A percentile compares a stretch with the other conserved stretches of the same genome.
phyloP scores from a whole-genome alignment of 2,797 vertebrate genomes.

The Aphelocoma californica region DNA sequence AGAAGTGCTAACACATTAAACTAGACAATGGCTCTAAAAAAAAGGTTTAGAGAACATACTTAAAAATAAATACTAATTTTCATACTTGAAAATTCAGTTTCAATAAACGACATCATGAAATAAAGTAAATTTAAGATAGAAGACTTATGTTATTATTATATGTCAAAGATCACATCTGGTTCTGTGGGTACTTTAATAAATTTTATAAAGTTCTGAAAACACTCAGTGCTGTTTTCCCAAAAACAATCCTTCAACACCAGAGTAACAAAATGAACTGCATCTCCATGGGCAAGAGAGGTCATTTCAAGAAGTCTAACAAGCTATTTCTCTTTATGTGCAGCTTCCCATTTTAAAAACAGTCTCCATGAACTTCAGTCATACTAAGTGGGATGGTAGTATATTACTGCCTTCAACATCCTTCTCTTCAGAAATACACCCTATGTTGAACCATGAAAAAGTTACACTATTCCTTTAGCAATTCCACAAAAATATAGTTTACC shows the following conservation, averaged over 20 bases:
- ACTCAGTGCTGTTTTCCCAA: neutral
- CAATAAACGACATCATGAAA: neutral
- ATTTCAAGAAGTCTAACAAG: neutral
- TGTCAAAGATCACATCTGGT: neutral
- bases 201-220: neutral
- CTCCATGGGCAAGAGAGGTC: neutral
- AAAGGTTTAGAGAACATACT: neutral
- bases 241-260: neutral
- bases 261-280: neutral
- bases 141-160: neutral
- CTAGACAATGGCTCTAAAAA: neutral
- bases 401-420: neutral
- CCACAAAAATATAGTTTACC: neutral
- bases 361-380: neutral
- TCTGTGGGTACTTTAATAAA: neutral
- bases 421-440: neutral
- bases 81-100: neutral
- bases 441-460: neutral
- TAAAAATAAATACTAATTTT: neutral
- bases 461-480: neutral
- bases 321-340: neutral
- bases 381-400: neutral
- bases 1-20: neutral
- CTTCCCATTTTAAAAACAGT: neutral
- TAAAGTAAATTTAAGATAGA: neutral